These are phyloP conservation scores for Cheilosia scutellata DNA, from an alignment of 2,888 invertebrate genomes.

Conservation along the genomic window DNA sequence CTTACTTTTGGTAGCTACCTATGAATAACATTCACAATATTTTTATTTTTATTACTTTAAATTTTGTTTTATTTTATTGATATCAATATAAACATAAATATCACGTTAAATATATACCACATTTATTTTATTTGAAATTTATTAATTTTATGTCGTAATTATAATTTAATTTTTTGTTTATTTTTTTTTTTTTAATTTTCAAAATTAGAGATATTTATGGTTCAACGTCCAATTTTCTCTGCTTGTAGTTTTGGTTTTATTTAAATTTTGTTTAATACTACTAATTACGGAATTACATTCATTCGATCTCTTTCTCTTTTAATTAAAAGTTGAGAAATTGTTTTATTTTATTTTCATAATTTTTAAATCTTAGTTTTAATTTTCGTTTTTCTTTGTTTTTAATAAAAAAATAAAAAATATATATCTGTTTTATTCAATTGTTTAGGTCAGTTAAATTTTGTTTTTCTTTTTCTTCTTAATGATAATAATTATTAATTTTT, in stretches of 20 bases:
- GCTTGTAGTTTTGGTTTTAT: slow-evolving; percentile 32
- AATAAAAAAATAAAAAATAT: slow-evolving; percentile 76
- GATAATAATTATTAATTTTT: slow-evolving; percentile 46
- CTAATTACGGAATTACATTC: slow-evolving; percentile 67
- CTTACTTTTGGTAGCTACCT: slow-evolving; percentile 72
- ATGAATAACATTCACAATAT: slow-evolving; percentile 71
- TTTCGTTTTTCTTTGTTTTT: slow-evolving; percentile 60
- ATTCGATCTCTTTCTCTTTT: slow-evolving; percentile 59
- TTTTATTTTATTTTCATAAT: slow-evolving; percentile 37
- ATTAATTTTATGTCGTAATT: slow-evolving; percentile 51
- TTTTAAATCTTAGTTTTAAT: slow-evolving; percentile 68
- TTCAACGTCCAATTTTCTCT: slow-evolving; percentile 37
- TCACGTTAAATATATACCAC: slow-evolving; percentile 79
- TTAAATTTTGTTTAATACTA: slow-evolving; percentile 50
- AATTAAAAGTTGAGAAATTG: slow-evolving; percentile 52
- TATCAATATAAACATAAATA: slow-evolving; percentile 81
- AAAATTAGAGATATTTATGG: slow-evolving; percentile 46
- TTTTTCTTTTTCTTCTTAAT: slow-evolving; percentile 50
- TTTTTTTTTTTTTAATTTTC: slow-evolving; percentile 9
- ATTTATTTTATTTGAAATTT: slow-evolving; percentile 60
- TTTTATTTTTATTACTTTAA: slow-evolving; percentile 47
- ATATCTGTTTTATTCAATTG: slow-evolving; percentile 70
- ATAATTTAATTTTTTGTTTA: slow-evolving; percentile 26
- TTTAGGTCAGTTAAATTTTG: slow-evolving; percentile 63
- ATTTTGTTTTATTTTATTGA: slow-evolving; percentile 77